Percentiles rank a stretch among this genome's conserved stretches.
phyloP scores from a whole-genome alignment of 2,113 vertebrate genomes.

The Muntiacus muntjak region DNA sequence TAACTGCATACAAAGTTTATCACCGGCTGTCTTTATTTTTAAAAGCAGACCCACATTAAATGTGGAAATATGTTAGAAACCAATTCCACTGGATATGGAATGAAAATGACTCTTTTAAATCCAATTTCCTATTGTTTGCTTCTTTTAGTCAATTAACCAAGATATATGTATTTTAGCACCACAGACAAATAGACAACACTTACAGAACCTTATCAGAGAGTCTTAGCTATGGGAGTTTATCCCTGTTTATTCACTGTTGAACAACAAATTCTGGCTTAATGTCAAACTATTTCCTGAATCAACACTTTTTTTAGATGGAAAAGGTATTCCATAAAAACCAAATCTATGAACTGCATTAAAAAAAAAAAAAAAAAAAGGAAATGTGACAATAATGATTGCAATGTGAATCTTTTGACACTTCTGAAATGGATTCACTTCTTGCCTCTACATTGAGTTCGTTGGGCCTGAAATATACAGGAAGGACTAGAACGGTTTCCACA shows the following conservation, averaged over 20 bases:
- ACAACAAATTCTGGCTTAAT: slow-evolving; percentile 3
- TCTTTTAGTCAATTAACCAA: neutral
- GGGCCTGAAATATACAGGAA: neutral
- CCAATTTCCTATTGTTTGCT: neutral
- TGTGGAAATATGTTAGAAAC: neutral
- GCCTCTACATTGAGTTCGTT: slow-evolving; percentile 25
- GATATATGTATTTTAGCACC: neutral
- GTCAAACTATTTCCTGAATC: slow-evolving; percentile 38
- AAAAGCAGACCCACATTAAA: neutral
- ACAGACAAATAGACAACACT: neutral
- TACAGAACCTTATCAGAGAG: neutral
- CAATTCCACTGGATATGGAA: neutral
- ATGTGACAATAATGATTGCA: neutral
- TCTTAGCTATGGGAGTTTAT: neutral
- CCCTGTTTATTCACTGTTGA: neutral
- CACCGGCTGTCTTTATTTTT: neutral
- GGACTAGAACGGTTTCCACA: neutral
- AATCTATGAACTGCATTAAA: slow-evolving; percentile 28
- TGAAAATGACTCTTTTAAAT: neutral
- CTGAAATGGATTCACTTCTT: slow-evolving; percentile 31
- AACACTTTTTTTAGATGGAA: neutral
- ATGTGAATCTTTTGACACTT: slow-evolving; percentile 40
- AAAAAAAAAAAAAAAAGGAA: neutral
- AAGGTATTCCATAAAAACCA: slow-evolving; percentile 24
- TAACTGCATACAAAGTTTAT: neutral